Evolutionary conservation across 2,113 vertebrate genomes (phyloP).

Genomic region (Tachycineta bicolor): DNA sequence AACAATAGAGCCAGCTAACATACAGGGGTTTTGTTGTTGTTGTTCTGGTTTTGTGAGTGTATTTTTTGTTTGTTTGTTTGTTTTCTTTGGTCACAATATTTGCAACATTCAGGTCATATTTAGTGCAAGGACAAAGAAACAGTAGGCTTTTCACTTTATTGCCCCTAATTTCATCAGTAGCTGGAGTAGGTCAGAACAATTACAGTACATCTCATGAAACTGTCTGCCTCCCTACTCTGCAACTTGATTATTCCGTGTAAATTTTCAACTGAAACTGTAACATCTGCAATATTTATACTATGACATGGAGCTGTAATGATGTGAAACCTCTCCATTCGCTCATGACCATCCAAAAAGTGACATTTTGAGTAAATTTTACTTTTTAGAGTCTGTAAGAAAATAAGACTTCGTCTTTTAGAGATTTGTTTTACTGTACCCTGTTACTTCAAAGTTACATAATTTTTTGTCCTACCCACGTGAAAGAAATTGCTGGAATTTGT

Average conservation of each 20-base stretch:
- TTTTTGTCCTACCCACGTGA: not conserved
- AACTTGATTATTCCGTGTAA: conserved; percentile 15
- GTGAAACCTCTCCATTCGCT: not conserved
- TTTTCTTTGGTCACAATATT: not conserved
- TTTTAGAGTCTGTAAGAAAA: not conserved
- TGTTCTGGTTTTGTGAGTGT: no score
- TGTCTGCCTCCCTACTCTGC: conserved; percentile 1
- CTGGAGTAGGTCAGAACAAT: conserved; percentile 23
- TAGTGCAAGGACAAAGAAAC: not conserved
- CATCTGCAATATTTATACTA: not conserved
- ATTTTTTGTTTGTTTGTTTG: not conserved
- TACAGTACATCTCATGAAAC: not conserved
- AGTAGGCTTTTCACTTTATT: conserved; percentile 9
- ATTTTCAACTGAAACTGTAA: conserved; percentile 20
- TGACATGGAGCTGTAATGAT: not conserved
- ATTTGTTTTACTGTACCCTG: not conserved
- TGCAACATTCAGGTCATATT: not conserved
- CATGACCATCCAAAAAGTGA: not conserved
- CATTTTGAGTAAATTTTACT: not conserved
- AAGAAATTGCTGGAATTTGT: no score
- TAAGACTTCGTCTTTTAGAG: not conserved
- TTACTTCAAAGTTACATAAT: not conserved
- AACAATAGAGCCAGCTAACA: not conserved
- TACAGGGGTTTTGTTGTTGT: no score
- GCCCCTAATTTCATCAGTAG: not conserved